phyloP scores from a whole-genome alignment of 2,888 invertebrate species.

The Julus scandinavius region DNA sequence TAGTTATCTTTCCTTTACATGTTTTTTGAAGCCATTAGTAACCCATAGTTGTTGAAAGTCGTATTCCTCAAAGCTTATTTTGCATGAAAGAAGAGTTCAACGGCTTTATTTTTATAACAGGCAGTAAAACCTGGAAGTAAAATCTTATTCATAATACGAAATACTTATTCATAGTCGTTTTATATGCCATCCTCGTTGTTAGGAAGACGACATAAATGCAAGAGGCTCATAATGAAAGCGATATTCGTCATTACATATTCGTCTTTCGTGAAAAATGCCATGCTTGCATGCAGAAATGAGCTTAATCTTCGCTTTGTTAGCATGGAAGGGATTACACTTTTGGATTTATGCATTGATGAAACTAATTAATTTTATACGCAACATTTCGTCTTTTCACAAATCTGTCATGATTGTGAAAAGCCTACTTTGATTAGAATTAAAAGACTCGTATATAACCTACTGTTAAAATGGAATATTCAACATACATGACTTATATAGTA shows the following conservation, averaged over 20 bases:
- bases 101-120: background rate
- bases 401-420: background rate
- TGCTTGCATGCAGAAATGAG: background rate
- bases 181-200: conserved; percentile 6
- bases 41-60: too few species aligned
- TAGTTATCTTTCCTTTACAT: too few species aligned
- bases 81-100: too few species aligned
- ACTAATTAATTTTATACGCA: conserved; percentile 13
- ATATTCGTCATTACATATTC: background rate
- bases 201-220: background rate
- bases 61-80: too few species aligned
- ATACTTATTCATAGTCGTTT: background rate
- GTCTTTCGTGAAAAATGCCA: background rate
- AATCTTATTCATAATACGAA: background rate
- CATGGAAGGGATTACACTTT: background rate
- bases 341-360: background rate
- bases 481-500: too few species aligned
- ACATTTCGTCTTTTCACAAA: background rate
- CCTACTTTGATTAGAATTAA: too few species aligned
- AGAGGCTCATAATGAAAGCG: background rate
- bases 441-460: too few species aligned
- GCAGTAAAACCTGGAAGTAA: conserved; percentile 8
- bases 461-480: too few species aligned
- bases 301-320: conserved; percentile 5
- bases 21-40: too few species aligned